Evolutionary conservation across 2,888 invertebrate genomes (phyloP).

Genomic region (Caenorhabditis macrosperma): DNA sequence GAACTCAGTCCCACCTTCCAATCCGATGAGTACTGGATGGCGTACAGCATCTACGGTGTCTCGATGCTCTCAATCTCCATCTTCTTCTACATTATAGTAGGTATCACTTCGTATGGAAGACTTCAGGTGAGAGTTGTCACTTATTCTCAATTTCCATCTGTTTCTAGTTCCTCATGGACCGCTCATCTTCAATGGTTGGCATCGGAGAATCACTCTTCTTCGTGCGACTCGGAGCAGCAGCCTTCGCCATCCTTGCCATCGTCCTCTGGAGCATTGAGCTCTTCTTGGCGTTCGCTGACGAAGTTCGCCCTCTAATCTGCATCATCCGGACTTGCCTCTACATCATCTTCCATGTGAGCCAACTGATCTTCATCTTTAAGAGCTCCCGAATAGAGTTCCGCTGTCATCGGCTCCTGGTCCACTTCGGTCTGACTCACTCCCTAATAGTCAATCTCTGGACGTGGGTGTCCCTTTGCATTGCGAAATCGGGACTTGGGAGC

Average conservation of each 20-base stretch:
- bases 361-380: constrained; percentile 10
- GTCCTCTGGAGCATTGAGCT: constrained; percentile 30
- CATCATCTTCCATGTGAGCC: constrained; percentile 14
- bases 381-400: constrained; percentile 9
- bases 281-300: constrained; percentile 26
- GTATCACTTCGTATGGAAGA: background rate
- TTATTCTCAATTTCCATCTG: background rate
- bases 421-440: constrained; percentile 21
- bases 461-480: constrained; percentile 28
- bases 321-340: constrained; percentile 38
- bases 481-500: constrained; percentile 11
- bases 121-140: background rate
- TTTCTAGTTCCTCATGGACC: background rate
- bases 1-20: constrained; percentile 30
- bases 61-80: constrained; percentile 15
- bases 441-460: constrained; percentile 27
- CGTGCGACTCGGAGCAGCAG: constrained; percentile 21
- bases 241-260: constrained; percentile 13
- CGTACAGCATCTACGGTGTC: constrained; percentile 25
- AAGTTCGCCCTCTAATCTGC: constrained; percentile 17
- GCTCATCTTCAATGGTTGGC: background rate
- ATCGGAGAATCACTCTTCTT: constrained; percentile 26
- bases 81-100: constrained; percentile 12
- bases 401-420: constrained; percentile 1
- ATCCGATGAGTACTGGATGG: constrained; percentile 22